Evolutionary conservation across 2,888 invertebrate species (phyloP), one percentile per base, ranked within the genome.

Genomic region (Drosophila rubida): DNA sequence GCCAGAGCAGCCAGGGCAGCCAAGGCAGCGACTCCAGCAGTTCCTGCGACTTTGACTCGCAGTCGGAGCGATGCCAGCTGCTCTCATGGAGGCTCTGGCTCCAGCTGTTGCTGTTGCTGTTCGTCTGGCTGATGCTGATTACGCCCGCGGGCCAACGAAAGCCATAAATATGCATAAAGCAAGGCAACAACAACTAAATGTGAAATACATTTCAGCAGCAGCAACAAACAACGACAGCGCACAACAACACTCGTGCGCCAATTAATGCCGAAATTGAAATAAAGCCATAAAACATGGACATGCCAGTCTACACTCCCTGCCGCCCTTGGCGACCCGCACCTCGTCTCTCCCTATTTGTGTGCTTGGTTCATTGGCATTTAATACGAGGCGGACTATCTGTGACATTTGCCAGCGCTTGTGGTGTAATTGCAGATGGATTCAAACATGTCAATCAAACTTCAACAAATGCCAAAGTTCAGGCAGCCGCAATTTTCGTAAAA

Each of bases 201-300:
- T 61, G 50, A 74, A 70, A 74, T 67, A 66, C 39, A 64, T 58
- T 71, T 65, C 19, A 63, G 42, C 14, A 54, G 39, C 55, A 64
- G 42, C 48, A 63, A 46, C 32, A n/a, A 32, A n/a, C 32, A 32
- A 2, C 32, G n/a, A 59, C 78, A 54, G 54, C 35, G 39, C 59
- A 58, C 54, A 61, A 53, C 61, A 22, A 37, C 55, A 61, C 67
- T 80, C 75, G 72, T 78, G 81, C 50, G 68, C 75, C 79, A 87
- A 87, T 85, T 87, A 87, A 81, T 68, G 61, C 68, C 53, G 19
- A 75, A 81, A 87, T 82, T 87, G 79, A 84, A 84, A 87, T 84
- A 75, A 75, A 78, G 64, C 68, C 81, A 78, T 72, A 75, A 75
- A 78, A 61, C 14, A 60, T 66, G 59, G 11, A 58, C 57, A 55